Conservation (phyloP, 30 jellyfish, hydroid and myxozoan genomes). For the Phacellophora camtschatica region DNA sequence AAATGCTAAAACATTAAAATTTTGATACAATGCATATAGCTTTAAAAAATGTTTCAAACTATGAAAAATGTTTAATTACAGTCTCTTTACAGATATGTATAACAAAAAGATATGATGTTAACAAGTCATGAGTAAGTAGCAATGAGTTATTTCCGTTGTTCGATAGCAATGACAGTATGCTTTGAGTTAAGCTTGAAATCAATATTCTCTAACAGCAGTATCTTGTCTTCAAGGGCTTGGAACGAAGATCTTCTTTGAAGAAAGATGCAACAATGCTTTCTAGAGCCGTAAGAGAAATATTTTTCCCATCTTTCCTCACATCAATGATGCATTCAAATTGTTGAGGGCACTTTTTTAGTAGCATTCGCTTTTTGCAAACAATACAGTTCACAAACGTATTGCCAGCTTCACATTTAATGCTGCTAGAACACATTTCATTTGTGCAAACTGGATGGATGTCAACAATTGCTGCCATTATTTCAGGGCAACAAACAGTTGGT, state of each 20-base stretch:
- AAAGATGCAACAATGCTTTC: background rate
- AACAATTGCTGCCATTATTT: background rate
- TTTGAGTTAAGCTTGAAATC: background rate
- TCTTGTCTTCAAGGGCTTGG: background rate
- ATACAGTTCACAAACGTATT: background rate
- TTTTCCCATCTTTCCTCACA: background rate
- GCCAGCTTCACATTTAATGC: slow-evolving; percentile 11
- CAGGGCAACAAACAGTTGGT: background rate
- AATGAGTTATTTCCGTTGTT: background rate
- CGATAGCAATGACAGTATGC: background rate
- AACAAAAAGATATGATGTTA: too few relatives aligned
- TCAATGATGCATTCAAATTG: background rate
- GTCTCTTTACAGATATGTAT: too few relatives aligned
- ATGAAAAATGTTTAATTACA: too few relatives aligned
- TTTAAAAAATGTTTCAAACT: too few relatives aligned
- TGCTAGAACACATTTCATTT: background rate
- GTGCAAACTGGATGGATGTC: slow-evolving; percentile 8
- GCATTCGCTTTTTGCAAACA: background rate
- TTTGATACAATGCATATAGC: too few relatives aligned
- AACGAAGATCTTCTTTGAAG: background rate
- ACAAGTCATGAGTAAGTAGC: too few relatives aligned
- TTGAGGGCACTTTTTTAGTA: background rate
- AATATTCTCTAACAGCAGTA: background rate
- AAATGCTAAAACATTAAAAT: too few relatives aligned
- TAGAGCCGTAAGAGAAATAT: background rate